A percentile compares a stretch with the other conserved stretches of the same genome.
Evolutionary conservation across 2,888 invertebrate genomes (phyloP).

Genomic region (Adelognathus sp.): DNA sequence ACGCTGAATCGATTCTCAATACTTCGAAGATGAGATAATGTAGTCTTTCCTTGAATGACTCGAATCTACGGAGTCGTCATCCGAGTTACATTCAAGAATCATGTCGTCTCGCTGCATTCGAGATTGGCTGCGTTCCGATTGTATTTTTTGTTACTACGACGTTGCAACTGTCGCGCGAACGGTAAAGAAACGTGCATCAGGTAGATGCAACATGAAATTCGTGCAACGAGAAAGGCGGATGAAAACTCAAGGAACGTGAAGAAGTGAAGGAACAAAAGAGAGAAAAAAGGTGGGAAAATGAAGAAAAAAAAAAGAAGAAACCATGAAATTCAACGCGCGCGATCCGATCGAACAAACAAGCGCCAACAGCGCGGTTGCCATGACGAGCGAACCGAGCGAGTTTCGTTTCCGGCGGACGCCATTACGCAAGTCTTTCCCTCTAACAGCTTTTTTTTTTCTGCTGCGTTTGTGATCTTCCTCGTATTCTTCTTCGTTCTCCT

Average conservation of each 20-base stretch:
- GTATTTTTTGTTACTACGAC: conserved; percentile 10
- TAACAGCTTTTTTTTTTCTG: background rate
- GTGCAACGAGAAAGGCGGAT: background rate
- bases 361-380: conserved; percentile 25
- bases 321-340: background rate
- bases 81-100: background rate
- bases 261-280: background rate
- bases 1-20: background rate
- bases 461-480: conserved; percentile 5
- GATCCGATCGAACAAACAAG: conserved; percentile 58
- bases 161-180: background rate
- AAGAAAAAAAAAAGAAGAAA: background rate
- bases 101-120: background rate
- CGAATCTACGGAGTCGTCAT: background rate
- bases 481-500: background rate
- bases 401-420: conserved; percentile 55
- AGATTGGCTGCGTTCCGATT: background rate
- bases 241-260: background rate
- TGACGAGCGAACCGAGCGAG: conserved; percentile 1
- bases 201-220: background rate
- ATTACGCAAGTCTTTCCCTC: conserved; percentile 44
- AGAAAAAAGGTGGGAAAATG: background rate
- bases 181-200: background rate
- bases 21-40: background rate
- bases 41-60: background rate